Base-by-base conservation (phyloP, 2,113 vertebrate genomes). In the Poeciliopsis retropinna region DNA sequence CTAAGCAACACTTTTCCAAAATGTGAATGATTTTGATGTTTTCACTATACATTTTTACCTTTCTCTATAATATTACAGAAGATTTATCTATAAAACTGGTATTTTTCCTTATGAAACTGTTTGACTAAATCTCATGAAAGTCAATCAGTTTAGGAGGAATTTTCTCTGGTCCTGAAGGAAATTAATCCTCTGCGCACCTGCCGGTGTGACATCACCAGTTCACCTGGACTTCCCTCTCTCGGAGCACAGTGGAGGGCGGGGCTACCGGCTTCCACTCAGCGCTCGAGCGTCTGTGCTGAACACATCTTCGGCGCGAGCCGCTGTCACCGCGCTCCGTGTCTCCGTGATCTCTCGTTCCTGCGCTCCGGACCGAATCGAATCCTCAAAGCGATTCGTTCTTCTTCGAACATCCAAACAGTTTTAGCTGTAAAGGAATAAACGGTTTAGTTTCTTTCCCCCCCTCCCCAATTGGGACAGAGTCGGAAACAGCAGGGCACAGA, bases 191-290 rank as follows among this genome's bases (percentile, higher is more conserved):
- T 17, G 11, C n/a, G 70, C 84, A 88, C 87, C 88, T 90, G 90
- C 79, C 51, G 4, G 3, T 0, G 30, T 82, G 80, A 82, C 88
- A 2, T 85, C 84, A 86, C 5, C 44, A 37, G 0, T 10, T 70
- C 78, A 93, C 91, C 92, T 93, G 92, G 72, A 71, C 37, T 57
- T 0, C 29, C 22, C 65, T 69, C 27, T 34, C 67, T 14, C 39
- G 1, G n/a, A 22, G 70, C 60, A 70, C 68, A 76, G 76, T 1
- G 66, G 75, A 77, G 72, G 92, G 91, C 83, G 90, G 88, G 88
- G 92, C 89, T 54, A 3, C 19, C 2, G 27, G 30, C 64, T 64
- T 13, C 1, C 1, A 6, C 5, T 32, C 67, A 30, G 65, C 64
- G 57, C 73, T 68, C 39, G 3, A 4, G 6, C 70, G 11, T 32